These are phyloP conservation scores for Mamestra configurata DNA, from an alignment of 1,140 invertebrate genomes.

Conservation along the genomic window DNA sequence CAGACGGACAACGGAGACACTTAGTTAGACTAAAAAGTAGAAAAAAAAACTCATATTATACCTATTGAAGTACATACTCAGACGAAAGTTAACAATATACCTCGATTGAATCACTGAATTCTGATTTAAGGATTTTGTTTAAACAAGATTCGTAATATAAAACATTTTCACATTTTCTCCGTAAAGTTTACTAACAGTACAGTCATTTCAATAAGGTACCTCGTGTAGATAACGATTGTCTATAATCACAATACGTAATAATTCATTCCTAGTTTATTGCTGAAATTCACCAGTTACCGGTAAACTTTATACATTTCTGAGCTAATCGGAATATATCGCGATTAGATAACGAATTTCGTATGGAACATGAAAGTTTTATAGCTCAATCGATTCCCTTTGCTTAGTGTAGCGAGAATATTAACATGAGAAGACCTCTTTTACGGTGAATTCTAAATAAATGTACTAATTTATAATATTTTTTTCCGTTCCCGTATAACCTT, in stretches of 20 bases:
- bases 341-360: background rate
- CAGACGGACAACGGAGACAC: too few species aligned
- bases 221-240: background rate
- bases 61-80: too few species aligned
- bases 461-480: too few species aligned
- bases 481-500: too few species aligned
- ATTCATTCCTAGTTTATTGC: constrained; percentile 21
- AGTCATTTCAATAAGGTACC: constrained; percentile 13
- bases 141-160: background rate
- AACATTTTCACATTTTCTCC: background rate
- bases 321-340: background rate
- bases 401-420: background rate
- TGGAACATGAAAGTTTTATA: background rate
- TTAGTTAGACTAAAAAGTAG: too few species aligned
- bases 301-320: constrained; percentile 9
- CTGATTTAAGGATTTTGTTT: too few species aligned
- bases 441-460: too few species aligned
- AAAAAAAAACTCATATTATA: too few species aligned
- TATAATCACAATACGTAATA: background rate
- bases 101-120: too few species aligned
- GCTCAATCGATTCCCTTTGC: background rate
- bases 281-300: background rate
- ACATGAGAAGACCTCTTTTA: background rate
- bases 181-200: background rate
- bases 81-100: too few species aligned